phyloP scores from a whole-genome alignment of 1,140 invertebrate genomes.

The Pomphorhynchus laevis region DNA sequence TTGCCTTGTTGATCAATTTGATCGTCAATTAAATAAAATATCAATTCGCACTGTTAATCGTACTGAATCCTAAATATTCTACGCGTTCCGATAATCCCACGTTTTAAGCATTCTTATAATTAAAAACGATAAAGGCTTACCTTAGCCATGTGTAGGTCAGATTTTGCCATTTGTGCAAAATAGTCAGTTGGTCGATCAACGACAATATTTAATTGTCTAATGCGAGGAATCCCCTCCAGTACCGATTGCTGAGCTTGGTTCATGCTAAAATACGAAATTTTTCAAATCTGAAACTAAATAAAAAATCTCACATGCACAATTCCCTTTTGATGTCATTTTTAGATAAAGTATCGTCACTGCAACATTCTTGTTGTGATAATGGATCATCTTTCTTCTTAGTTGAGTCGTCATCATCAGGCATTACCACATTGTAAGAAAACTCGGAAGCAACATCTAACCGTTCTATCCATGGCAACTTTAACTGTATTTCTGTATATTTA shows the following conservation, averaged over 20 bases:
- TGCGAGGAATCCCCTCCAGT: slow-evolving; percentile 32
- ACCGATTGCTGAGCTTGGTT: slow-evolving; percentile 55
- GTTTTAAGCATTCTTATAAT: too few species aligned
- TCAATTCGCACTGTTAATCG: too few species aligned
- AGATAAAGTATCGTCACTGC: background rate
- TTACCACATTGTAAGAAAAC: background rate
- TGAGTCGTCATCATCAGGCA: background rate
- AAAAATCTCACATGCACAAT: slow-evolving; percentile 4
- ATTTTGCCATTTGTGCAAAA: slow-evolving; percentile 93
- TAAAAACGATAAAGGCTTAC: slow-evolving; percentile 15
- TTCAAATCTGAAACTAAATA: background rate
- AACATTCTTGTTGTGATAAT: background rate
- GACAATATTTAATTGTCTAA: slow-evolving; percentile 35
- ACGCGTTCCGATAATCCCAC: too few species aligned
- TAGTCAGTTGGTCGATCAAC: slow-evolving; percentile 66
- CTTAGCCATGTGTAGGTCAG: slow-evolving; percentile 85
- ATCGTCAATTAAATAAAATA: too few species aligned
- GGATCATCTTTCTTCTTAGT: background rate
- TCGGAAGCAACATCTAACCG: slow-evolving; percentile 6
- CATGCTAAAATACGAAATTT: background rate
- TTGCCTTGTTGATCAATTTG: too few species aligned
- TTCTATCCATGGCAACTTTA: slow-evolving; percentile 7
- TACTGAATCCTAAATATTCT: too few species aligned
- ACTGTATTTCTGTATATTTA: slow-evolving; percentile 8
- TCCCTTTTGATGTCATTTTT: slow-evolving; percentile 8